Evolutionary conservation across 2,888 invertebrate species (phyloP).

Genomic region (Microctonus aethiopoides): DNA sequence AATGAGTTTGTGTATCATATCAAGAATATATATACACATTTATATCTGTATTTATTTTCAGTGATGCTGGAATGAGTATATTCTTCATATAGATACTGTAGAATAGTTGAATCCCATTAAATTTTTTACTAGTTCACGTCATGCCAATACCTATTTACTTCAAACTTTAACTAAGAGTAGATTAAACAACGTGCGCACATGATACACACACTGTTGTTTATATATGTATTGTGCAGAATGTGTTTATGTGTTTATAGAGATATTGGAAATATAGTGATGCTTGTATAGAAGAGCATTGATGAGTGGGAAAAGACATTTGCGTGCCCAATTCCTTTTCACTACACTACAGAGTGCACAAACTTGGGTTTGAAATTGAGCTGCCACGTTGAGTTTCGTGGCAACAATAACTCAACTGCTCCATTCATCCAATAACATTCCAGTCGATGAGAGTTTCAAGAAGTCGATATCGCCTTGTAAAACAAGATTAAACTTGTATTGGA

Average conservation of each 20-base stretch:
- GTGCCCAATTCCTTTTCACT: neutral
- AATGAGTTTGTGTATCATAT: neutral
- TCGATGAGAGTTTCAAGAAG: neutral
- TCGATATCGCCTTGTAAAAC: neutral
- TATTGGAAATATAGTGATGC: neutral
- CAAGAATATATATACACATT: neutral
- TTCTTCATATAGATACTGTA: neutral
- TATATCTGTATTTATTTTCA: neutral
- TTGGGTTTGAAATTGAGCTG: constrained; percentile 25
- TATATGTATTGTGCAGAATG: constrained; percentile 7
- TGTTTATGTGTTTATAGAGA: neutral
- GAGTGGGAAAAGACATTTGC: constrained; percentile 7
- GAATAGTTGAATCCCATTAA: neutral
- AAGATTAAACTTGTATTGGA: neutral
- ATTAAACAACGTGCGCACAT: constrained; percentile 8
- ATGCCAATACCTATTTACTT: neutral
- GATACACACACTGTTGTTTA: neutral
- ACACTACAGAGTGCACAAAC: constrained; percentile 14
- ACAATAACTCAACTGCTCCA: neutral
- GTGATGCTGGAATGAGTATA: neutral
- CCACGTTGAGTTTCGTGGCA: constrained; percentile 11
- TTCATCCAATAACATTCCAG: neutral
- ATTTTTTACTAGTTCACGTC: neutral
- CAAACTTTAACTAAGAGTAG: constrained; percentile 10
- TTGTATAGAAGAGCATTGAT: no score